phyloP scores from a whole-genome alignment of 2,888 invertebrate genomes.

The Pyralis farinalis region DNA sequence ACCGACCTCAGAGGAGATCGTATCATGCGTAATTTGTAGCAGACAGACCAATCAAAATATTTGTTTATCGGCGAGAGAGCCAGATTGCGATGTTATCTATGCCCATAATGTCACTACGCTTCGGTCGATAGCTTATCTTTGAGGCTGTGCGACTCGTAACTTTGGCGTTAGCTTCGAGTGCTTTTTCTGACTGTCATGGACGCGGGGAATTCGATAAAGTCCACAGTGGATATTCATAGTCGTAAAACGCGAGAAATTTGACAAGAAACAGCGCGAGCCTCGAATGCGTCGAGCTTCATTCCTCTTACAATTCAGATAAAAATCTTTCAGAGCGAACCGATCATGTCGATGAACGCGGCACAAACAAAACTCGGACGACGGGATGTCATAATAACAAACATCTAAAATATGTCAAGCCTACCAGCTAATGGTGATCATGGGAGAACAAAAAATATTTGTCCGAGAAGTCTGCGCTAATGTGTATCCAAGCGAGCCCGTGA shows the following conservation, averaged over 20 bases:
- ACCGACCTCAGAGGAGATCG: conserved; percentile 31
- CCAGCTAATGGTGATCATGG: conserved; percentile 63
- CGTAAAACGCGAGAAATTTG: conserved; percentile 26
- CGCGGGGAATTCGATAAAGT: conserved; percentile 24
- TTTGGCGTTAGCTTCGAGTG: conserved; percentile 30
- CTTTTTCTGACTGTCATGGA: conserved; percentile 12
- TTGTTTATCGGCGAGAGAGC: conserved; percentile 48
- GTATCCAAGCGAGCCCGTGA: conserved; percentile 63
- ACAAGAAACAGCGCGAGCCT: conserved; percentile 16
- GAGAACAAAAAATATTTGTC: conserved; percentile 75
- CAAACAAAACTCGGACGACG: conserved; percentile 25
- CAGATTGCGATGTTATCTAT: conserved; percentile 53
- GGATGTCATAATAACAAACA: conserved; percentile 50
- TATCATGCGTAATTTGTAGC: conserved; percentile 63
- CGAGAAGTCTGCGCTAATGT: conserved; percentile 61
- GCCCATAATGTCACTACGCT: conserved; percentile 49
- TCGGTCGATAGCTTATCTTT: conserved; percentile 52
- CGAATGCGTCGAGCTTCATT: conserved; percentile 14
- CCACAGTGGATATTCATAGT: conserved; percentile 13
- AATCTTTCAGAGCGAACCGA: conserved; percentile 15
- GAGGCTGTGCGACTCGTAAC: conserved; percentile 32
- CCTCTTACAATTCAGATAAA: conserved; percentile 16
- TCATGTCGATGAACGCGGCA: conserved; percentile 21
- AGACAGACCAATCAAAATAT: conserved; percentile 62
- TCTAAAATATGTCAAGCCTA: conserved; percentile 50